Conservation (phyloP, 2,113 vertebrate species). For the Hyla sarda region DNA sequence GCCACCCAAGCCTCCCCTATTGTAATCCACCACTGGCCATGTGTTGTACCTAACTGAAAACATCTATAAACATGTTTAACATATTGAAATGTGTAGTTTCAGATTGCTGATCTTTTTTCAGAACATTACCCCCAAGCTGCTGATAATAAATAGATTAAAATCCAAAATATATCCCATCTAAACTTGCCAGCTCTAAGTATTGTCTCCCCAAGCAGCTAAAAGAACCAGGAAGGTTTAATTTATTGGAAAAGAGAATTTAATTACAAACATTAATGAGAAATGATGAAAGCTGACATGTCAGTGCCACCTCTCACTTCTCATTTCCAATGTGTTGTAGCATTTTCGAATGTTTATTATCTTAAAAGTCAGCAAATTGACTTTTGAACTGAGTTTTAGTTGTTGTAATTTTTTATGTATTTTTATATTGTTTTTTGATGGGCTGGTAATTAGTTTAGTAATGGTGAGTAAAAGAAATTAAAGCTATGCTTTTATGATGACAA, state of each 20-base stretch:
- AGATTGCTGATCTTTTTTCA: neutral
- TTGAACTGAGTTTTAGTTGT: neutral
- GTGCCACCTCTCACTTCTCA: constrained; percentile 24
- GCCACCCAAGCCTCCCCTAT: no score
- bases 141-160: neutral
- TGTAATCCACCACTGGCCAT: no score
- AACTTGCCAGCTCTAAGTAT: neutral
- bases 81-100: no score
- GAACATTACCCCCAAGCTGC: neutral
- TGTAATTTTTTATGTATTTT: neutral
- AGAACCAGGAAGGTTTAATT: constrained; percentile 29
- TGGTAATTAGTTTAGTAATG: neutral
- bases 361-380: neutral
- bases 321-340: constrained; percentile 30
- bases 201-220: neutral
- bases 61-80: no score
- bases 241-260: constrained; percentile 50
- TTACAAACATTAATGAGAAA: constrained; percentile 48
- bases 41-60: no score
- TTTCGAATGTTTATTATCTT: constrained; percentile 39
- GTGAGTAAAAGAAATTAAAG: neutral
- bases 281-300: constrained; percentile 50
- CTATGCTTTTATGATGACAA: neutral
- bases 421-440: neutral
- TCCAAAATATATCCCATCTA: neutral